Percentiles rank a stretch among this genome's conserved stretches.
Conservation (phyloP, 2,888 invertebrate species). For the Leucophenga maculata region DNA sequence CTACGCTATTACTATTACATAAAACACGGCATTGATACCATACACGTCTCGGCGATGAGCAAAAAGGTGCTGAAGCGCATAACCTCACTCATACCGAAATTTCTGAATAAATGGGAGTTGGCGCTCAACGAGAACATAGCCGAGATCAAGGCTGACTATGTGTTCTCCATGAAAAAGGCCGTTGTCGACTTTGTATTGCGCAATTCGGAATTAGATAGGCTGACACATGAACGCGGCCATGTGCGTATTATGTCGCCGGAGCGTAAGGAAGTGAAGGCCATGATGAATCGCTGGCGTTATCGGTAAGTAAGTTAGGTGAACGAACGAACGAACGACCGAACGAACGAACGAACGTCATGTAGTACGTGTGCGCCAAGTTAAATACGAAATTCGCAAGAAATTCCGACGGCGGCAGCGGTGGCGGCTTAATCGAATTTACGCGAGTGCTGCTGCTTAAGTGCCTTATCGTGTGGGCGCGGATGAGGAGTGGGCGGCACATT, state of each 20-base stretch:
- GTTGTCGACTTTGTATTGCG: conserved; percentile 92
- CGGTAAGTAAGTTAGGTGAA: conserved; percentile 59
- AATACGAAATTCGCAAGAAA: no score
- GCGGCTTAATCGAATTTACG: conserved; percentile 4
- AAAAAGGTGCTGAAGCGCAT: conserved; percentile 81
- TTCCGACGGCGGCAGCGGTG: neutral
- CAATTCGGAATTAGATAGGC: conserved; percentile 75
- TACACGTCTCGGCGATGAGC: conserved; percentile 89
- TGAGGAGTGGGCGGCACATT: neutral
- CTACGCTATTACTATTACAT: conserved; percentile 92
- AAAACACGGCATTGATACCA: conserved; percentile 90
- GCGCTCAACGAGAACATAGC: conserved; percentile 77
- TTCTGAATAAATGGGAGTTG: conserved; percentile 77
- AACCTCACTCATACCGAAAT: conserved; percentile 77
- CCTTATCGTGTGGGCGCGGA: neutral
- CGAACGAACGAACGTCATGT: neutral
- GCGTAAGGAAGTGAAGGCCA: conserved; percentile 76
- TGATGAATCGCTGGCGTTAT: conserved; percentile 80
- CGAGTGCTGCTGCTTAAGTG: neutral
- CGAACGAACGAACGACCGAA: neutral
- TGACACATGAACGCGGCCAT: conserved; percentile 49
- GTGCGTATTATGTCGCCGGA: conserved; percentile 51
- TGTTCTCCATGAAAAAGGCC: conserved; percentile 90
- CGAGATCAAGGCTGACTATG: conserved; percentile 89
- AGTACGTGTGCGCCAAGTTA: no score